Conservation (phyloP, 2,888 invertebrate species). For the Pardosa pseudoannulata region DNA sequence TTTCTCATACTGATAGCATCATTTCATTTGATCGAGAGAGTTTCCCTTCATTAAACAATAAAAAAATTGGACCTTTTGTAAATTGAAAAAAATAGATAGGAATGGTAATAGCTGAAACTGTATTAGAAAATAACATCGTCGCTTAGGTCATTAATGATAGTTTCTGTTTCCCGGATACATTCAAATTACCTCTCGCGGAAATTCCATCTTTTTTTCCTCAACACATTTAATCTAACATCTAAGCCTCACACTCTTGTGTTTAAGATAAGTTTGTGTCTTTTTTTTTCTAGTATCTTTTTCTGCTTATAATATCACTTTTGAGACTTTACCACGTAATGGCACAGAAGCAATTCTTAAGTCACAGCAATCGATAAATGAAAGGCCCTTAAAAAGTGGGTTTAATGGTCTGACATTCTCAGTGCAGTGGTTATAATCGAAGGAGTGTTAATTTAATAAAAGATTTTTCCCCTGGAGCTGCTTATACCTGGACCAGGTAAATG, state of each 20-base stretch:
- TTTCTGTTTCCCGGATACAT: not conserved
- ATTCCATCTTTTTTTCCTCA: not conserved
- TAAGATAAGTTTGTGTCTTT: not conserved
- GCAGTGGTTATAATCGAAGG: too few species aligned
- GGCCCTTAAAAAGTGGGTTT: too few species aligned
- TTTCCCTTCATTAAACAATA: not conserved
- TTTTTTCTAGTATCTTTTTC: not conserved
- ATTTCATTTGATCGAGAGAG: not conserved
- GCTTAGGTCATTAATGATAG: not conserved
- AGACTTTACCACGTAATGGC: not conserved
- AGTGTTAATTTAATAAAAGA: too few species aligned
- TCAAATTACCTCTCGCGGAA: not conserved
- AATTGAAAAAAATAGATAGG: too few species aligned
- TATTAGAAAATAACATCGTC: not conserved
- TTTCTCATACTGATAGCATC: not conserved
- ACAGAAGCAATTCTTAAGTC: too few species aligned
- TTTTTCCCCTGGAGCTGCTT: too few species aligned
- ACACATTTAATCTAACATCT: not conserved
- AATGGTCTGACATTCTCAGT: too few species aligned
- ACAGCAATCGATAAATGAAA: too few species aligned
- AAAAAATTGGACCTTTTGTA: not conserved
- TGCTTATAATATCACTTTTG: not conserved
- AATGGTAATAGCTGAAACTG: not conserved
- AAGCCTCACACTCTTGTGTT: not conserved
- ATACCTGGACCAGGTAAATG: too few species aligned